phyloP scores from a whole-genome alignment of 1,140 invertebrate species.

The Vanessa tameamea region DNA sequence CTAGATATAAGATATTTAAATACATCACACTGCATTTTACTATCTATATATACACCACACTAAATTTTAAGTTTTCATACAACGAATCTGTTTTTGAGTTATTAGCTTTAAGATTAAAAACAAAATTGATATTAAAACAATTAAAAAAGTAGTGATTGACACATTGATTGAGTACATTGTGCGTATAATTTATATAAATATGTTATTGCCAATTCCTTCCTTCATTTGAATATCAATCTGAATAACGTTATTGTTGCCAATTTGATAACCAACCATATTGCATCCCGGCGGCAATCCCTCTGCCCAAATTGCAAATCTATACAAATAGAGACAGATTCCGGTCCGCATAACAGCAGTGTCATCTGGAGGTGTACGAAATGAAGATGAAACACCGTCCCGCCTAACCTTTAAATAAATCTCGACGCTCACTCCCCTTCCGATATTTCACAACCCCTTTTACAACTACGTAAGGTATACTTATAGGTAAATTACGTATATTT shows the following conservation, averaged over 20 bases:
- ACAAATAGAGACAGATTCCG: conserved; percentile 65
- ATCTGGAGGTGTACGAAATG: conserved; percentile 49
- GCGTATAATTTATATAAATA: not conserved
- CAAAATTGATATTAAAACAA: too few species aligned
- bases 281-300: conserved; percentile 25
- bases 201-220: not conserved
- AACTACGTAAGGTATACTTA: conserved; percentile 9
- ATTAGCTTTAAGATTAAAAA: not conserved
- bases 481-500: not conserved
- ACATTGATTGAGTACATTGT: too few species aligned
- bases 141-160: too few species aligned
- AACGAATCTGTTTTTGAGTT: not conserved
- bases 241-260: conserved; percentile 22
- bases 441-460: conserved; percentile 20
- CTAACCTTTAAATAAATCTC: conserved; percentile 57
- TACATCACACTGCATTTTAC: not conserved
- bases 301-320: conserved; percentile 53
- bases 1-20: conserved; percentile 17
- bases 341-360: conserved; percentile 50
- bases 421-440: conserved; percentile 21
- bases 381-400: conserved; percentile 51
- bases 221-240: conserved; percentile 1
- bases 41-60: not conserved
- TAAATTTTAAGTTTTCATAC: not conserved
- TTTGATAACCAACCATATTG: conserved; percentile 35